Base-by-base conservation (phyloP, 1,140 invertebrate species). In the Cepaea nemoralis region DNA sequence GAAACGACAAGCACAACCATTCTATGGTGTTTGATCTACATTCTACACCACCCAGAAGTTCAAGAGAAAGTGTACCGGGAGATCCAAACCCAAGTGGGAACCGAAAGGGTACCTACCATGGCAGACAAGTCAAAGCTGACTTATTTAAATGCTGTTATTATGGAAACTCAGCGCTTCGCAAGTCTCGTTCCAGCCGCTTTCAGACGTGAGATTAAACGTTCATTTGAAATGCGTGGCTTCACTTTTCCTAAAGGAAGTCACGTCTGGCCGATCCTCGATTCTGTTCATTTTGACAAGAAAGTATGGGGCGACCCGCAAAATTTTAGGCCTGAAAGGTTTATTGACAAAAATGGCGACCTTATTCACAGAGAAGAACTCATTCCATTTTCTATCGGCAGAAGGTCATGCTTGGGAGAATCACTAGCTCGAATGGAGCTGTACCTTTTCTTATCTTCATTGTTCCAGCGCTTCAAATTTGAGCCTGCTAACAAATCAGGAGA, bases 251-350 rank as follows among this genome's bases (percentile, higher is more conserved):
- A 85, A 77, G 87, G 82, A 24, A 84, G 87, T 22, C 73, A 85
- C 3, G 80, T 92, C 19, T 69, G 90, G 0, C 84, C 87, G 24
- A 89, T 90, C 69, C 50, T 90, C 6, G 87, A 88, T 77, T 84
- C 83, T 14, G 85, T 86, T 24, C 74, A 85, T 24, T 85, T 85
- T 27, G 91, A 92, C 83, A 84, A 86, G 2, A 67, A 84, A 24
- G 6, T 87, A 0, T 96, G 95, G 94, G 91, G 92, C 1, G 93
- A 95, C 88, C 95, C 95, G 0, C 91, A 95, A 63, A 91, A 92
- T 37, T 96, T 95, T 84, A 90, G 93, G 0, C 95, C 95, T 0
- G 94, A 95, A 83, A 90, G 95, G 73, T 92, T 92, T 83, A 78
- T 93, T n/a, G 84, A 86, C 39, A 85, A 67, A 14, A 55, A 82